These are phyloP conservation scores for Lepidocolaptes lacrymiger DNA, from an alignment of 2,797 vertebrate species.

Conservation along the genomic window DNA sequence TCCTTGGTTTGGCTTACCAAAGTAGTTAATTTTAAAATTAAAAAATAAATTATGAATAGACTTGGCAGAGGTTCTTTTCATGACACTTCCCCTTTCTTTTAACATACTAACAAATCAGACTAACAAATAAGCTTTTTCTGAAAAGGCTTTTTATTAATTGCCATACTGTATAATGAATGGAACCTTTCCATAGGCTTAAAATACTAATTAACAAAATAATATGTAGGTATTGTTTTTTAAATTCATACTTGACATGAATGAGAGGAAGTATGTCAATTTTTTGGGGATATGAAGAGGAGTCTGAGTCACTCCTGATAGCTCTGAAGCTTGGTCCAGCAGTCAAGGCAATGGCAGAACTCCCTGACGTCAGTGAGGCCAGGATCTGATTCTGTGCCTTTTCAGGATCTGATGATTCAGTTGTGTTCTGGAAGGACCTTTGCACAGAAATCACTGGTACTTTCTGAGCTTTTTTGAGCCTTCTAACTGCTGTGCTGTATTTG, in stretches of 20 bases:
- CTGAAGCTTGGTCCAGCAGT: conserved; percentile 64
- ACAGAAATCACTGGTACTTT: conserved; percentile 62
- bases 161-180: background rate
- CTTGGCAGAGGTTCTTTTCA: conserved; percentile 35
- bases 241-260: conserved; percentile 63
- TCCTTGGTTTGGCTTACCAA: conserved; percentile 33
- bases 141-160: conserved; percentile 35
- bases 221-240: conserved; percentile 50
- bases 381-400: conserved; percentile 45
- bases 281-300: conserved; percentile 67
- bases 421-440: conserved; percentile 48
- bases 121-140: conserved; percentile 19
- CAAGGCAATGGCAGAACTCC: conserved; percentile 49
- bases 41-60: background rate
- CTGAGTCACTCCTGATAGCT: conserved; percentile 48
- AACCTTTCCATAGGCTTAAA: conserved; percentile 22
- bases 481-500: conserved; percentile 63
- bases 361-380: conserved; percentile 40
- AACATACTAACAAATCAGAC: background rate
- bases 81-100: conserved; percentile 9
- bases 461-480: conserved; percentile 67
- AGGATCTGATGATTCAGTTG: conserved; percentile 30
- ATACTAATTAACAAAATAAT: conserved; percentile 38
- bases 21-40: conserved; percentile 6
- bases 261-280: conserved; percentile 48